Evolutionary conservation across 2,888 invertebrate genomes (phyloP).

Genomic region (Elysia crispata): DNA sequence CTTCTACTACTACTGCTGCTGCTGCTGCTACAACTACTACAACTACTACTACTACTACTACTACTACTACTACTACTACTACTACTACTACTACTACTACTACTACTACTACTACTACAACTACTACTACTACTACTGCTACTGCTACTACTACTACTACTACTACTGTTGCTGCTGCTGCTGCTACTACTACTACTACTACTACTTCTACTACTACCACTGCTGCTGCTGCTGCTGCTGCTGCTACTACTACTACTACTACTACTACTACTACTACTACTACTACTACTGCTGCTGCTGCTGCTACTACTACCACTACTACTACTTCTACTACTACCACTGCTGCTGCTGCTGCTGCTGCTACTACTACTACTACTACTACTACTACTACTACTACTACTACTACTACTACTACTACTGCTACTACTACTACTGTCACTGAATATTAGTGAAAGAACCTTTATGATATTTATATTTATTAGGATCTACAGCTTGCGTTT

Average conservation of each 20-base stretch:
- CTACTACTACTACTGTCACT: background rate
- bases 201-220: conserved; percentile 4
- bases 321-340: background rate
- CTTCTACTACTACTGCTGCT: no score
- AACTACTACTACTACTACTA: conserved; percentile 24
- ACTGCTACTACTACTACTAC: no score
- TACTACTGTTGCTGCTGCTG: background rate
- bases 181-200: background rate
- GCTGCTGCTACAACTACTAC: no score
- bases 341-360: background rate
- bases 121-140: conserved; percentile 16
- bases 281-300: conserved; percentile 20
- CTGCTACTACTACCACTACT: conserved; percentile 24
- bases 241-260: conserved; percentile 1
- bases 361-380: conserved; percentile 1
- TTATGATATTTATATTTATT: no score
- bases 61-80: conserved; percentile 28
- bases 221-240: background rate
- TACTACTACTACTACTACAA: conserved; percentile 23
- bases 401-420: conserved; percentile 2
- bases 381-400: conserved; percentile 1
- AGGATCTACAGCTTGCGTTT: no score
- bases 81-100: conserved; percentile 28
- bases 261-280: conserved; percentile 9
- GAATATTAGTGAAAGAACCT: background rate